Evolutionary conservation across 35 echinoderm and acorn worm genomes (phyloP).

Genomic region (Eucidaris tribuloides): DNA sequence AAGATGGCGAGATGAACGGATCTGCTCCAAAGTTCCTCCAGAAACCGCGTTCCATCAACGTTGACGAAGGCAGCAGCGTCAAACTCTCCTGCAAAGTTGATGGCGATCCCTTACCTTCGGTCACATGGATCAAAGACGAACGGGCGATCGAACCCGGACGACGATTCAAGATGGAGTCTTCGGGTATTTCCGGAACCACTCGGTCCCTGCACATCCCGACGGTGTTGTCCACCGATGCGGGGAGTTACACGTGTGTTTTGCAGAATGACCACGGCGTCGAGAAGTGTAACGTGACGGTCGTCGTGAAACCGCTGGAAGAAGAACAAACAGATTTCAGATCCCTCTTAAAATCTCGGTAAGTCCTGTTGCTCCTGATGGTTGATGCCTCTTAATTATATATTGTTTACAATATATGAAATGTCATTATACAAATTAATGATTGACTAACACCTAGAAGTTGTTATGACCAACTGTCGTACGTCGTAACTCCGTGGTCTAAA

Average conservation of each 20-base stretch:
- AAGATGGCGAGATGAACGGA: slow-evolving; percentile 29
- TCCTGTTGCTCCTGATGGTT: no score
- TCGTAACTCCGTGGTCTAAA: no score
- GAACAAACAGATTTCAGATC: slow-evolving; percentile 94
- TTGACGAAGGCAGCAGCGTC: slow-evolving; percentile 81
- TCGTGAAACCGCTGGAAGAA: slow-evolving; percentile 80
- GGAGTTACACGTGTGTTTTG: slow-evolving; percentile 75
- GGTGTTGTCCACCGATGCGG: slow-evolving; percentile 80
- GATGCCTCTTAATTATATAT: no score
- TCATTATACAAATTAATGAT: no score
- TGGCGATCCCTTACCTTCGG: slow-evolving; percentile 56
- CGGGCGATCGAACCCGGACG: slow-evolving; percentile 56
- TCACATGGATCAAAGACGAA: slow-evolving; percentile 88
- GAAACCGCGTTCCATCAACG: slow-evolving; percentile 78
- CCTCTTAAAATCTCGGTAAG: no score
- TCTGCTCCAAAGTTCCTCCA: slow-evolving; percentile 75
- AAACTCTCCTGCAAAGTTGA: slow-evolving; percentile 82
- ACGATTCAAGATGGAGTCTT: slow-evolving; percentile 65
- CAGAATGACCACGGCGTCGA: slow-evolving; percentile 74
- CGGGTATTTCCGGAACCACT: slow-evolving; percentile 44
- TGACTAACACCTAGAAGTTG: no score
- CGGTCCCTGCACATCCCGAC: slow-evolving; percentile 77
- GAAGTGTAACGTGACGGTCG: slow-evolving; percentile 75
- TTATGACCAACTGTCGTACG: no score
- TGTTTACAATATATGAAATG: no score